Evolutionary conservation across 2,888 invertebrate genomes (phyloP), one percentile per base, ranked within the genome.

Genomic region (Halictus quadricinctus): DNA sequence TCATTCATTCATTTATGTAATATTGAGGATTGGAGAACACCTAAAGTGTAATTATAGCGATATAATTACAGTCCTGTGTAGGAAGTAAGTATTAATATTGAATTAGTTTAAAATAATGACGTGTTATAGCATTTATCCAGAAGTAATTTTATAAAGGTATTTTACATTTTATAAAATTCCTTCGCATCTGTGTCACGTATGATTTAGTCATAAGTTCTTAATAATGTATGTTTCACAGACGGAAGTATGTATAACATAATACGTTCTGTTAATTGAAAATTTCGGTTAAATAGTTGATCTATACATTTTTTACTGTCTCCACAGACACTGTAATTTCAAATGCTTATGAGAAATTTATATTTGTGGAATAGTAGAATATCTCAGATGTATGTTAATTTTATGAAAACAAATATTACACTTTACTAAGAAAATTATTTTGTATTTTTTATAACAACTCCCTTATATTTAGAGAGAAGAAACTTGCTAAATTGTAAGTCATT

Each of bases 121-220:
- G 21, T 84, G 73, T 70, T 72, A 72, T 60, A 81, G 84, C 84
- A 88, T 88, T 87, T 86, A 85, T 72, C 50, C n/a, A 15, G 25
- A 80, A 72, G 60, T 79, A 78, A 83, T 83, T 87, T 83, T 87
- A 70, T 87, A 83, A 83, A 83, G 48, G 64, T 72, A 43, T 12
- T 70, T 6, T 70, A 43, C 70, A 54, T 86, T 50, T 81, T 73
- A 83, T 58, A 70, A 87, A 77, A 25, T 54, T 64, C 58, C 12
- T 79, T 79, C 48, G 64, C 25, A 60, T 64, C n/a, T 81, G 50
- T 87, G 76, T 79, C 72, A 70, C 54, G 74, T 72, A 70, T n/a
- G n/a, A 70, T 72, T 41, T 82, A 82, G 64, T 73, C 2, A 79
- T 86, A 83, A 76, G 76, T 80, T 85, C 70, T 60, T 72, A 76